Base-by-base conservation (phyloP, 2,113 vertebrate species). In the Megaceryle maxima region DNA sequence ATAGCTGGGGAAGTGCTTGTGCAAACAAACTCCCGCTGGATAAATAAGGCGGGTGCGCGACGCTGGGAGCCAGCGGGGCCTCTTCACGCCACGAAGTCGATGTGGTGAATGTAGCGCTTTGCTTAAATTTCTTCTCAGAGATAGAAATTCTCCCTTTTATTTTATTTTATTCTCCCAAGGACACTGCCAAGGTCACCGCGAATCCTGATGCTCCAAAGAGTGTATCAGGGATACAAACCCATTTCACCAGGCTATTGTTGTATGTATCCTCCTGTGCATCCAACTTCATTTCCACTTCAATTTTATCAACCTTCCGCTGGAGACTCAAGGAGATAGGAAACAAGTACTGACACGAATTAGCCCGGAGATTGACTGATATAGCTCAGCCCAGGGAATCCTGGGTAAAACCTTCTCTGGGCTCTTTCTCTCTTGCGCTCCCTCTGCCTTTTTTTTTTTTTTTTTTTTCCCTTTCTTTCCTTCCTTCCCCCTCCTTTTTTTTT, bases 281-380 rank as follows among this genome's bases (percentile, higher is more conserved):
- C 98, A 98, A 99, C 98, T 99, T 99, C 99, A 99, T 99, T 99
- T 99, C 99, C 99, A 99, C 99, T 99, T 99, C 99, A 99, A 99
- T 99, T 99, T 99, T 98, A 99, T 99, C 99, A 99, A 99, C 98
- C 98, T 99, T 98, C 98, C 98, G 96, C 98, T 98, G 98, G 97
- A 98, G 98, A 98, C 97, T 98, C 98, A 98, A 98, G 98, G 98
- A 99, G 99, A 99, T 99, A 99, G 98, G 98, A 99, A 99, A 98
- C 98, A 98, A 98, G 98, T 98, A 97, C 98, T 98, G 99, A 99
- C 99, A 99, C 97, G 98, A 99, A 99, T 99, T 99, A 99, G 98
- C 98, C 98, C 97, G 96, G 98, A 99, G 99, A 99, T 99, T 98
- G 99, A 99, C 98, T 98, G 99, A 99, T 99, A 98, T 96, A 97